phyloP scores from a whole-genome alignment of 2,888 invertebrate species.

The Lingula anatina region DNA sequence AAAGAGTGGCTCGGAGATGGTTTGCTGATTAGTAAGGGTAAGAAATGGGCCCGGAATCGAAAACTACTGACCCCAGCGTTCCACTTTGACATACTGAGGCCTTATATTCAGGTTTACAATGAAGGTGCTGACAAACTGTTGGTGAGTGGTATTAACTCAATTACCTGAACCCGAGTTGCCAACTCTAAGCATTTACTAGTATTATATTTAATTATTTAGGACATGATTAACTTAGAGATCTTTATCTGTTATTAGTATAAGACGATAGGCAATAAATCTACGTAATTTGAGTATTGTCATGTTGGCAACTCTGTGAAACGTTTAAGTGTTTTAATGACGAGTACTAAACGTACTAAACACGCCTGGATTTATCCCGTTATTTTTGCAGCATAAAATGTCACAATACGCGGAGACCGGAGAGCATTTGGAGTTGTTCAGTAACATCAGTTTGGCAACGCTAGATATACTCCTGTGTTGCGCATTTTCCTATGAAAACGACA shows the following conservation, averaged over 20 bases:
- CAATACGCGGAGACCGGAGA: slow-evolving; percentile 4
- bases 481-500: slow-evolving; percentile 19
- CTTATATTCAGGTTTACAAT: slow-evolving; percentile 25
- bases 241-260: too few species aligned
- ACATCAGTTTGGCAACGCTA: slow-evolving; percentile 14
- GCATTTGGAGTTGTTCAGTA: slow-evolving; percentile 15
- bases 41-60: slow-evolving; percentile 29
- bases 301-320: too few species aligned
- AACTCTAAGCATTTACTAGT: too few species aligned
- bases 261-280: too few species aligned
- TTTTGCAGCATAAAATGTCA: slow-evolving; percentile 14
- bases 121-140: slow-evolving; percentile 19
- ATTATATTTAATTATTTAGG: too few species aligned
- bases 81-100: slow-evolving; percentile 32
- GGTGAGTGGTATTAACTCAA: slow-evolving; percentile 14
- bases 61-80: slow-evolving; percentile 35
- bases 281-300: too few species aligned
- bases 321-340: too few species aligned
- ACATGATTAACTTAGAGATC: too few species aligned
- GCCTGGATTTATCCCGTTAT: too few species aligned
- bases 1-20: too few species aligned
- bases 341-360: too few species aligned
- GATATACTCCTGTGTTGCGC: slow-evolving; percentile 22
- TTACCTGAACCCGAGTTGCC: too few species aligned
- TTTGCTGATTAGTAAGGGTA: slow-evolving; percentile 24